Base-by-base conservation (phyloP, 2,888 invertebrate genomes). In the Drosophila birchii region DNA sequence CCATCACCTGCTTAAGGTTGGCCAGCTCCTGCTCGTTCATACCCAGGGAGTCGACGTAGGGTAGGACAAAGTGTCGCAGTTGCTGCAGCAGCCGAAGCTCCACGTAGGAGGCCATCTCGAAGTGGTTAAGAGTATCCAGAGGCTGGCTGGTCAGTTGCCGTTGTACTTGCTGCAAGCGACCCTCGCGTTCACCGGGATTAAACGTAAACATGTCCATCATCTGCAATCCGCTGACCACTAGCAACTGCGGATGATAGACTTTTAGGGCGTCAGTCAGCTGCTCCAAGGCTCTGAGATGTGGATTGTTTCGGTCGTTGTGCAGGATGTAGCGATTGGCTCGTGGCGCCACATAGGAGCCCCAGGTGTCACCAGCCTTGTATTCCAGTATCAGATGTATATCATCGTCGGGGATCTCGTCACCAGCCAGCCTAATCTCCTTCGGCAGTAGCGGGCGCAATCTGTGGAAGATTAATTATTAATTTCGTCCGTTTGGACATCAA, bases 21-120 rank as follows among this genome's bases (percentile, higher is more conserved):
- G 96, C 95, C 60, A 97, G 93, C 92, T 97, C 97, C 92, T 97
- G 97, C 90, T 97, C 97, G 88, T 97, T 97, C 96, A 97, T 97
- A 5, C 97, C 97, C 5, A 97, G 93, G 0, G 97, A 97, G 90
- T 97, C 96, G 0, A 96, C 94, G 87, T 94, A 95, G 0, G 96
- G 96, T 72, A 97, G 93, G 0, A 97, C 94, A 79, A 94, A 93
- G 6, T 95, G 93, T 0, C 94, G 94, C 1, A 97, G 92, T 53
- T 96, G 95, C 61, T 94, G 93, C 12, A 97, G 91, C 12, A 97
- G 93, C 49, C 94, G 93, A 59, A 95, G 93, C 88, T 97, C 97
- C 0, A 95, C 95, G 85, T 96, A 97, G 55, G 97, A 97, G 6
- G 97, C 97, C 96, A 97, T 95, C 92, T 97, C 97, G 90, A 97